Evolutionary conservation across 2,797 vertebrate species (phyloP), one percentile per base, ranked within the genome.

Genomic region (Danio kyathit): DNA sequence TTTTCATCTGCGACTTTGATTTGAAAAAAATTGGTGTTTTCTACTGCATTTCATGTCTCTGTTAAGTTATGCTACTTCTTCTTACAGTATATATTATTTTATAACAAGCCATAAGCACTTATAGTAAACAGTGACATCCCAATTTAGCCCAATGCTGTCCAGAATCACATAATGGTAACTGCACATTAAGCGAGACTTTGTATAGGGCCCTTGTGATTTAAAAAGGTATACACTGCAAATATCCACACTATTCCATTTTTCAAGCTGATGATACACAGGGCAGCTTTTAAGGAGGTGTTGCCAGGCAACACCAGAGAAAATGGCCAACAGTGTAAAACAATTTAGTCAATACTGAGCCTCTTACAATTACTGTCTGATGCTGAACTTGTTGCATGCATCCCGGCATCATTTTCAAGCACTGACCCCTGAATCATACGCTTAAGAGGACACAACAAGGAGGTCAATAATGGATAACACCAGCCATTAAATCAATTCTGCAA

Each of bases 291-390:
- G 60, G 70, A 1, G 9, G 29, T 0, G 61, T 74, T 80, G 70
- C 79, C 41, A 48, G 29, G 69, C 70, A 80, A 80, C 79, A 65
- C 61, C 70, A 74, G 21, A 19, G 43, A 49, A 80, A 80, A 56
- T 40, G 16, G 61, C 60, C 71, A 80, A n/a, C 43, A 19, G 38
- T 38, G 38, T 72, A 56, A 72, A 72, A 72, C 69, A 17, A 43
- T 17, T 54, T 54, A 54, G 16, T n/a, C 69, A 56, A 12, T 48
- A 52, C n/a, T 43, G 56, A 52, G 46, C 48, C 14, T 43, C 71
- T 70, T 61, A 38, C 8, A 13, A 56, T 44, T 54, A 46, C 19
- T 21, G n/a, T 19, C 48, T 72, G 40, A 52, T 44, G 17, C 19
- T 64, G 41, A 57, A 48, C 4, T 57, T 56, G 61, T 80, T 66